Evolutionary conservation across 1,140 invertebrate species (phyloP).

Genomic region (Andricus grossulariae): DNA sequence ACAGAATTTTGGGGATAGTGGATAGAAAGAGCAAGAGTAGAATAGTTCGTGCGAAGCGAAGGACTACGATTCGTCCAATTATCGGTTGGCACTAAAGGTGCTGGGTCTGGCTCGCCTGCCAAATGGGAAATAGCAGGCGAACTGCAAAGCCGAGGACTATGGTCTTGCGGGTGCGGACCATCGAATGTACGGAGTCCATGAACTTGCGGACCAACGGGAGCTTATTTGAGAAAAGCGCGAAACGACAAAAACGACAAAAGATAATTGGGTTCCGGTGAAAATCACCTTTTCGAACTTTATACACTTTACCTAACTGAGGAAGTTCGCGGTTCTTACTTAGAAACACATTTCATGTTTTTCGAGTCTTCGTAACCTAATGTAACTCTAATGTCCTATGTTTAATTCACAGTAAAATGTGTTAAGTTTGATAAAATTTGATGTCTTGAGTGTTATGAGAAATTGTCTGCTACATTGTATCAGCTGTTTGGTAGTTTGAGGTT

Average conservation of each 20-base stretch:
- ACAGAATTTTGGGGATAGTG: constrained; percentile 2
- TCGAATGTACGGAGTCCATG: constrained; percentile 14
- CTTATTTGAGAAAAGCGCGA: constrained; percentile 31
- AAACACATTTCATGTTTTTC: not conserved
- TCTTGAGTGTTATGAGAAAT: no score
- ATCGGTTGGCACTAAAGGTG: constrained; percentile 70
- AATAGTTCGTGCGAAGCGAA: constrained; percentile 63
- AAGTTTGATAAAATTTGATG: no score
- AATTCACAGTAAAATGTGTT: no score
- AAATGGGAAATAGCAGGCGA: constrained; percentile 68
- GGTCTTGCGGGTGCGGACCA: constrained; percentile 48
- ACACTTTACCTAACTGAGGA: not conserved
- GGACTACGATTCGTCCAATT: constrained; percentile 70
- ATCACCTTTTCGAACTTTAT: not conserved
- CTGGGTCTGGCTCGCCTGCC: constrained; percentile 69
- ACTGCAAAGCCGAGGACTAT: constrained; percentile 61
- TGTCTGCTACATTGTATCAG: no score
- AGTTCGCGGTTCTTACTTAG: constrained; percentile 3
- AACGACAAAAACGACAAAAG: constrained; percentile 57
- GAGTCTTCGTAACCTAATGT: not conserved
- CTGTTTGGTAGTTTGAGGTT: no score
- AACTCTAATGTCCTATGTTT: no score
- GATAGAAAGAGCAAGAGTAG: constrained; percentile 17
- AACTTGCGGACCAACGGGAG: constrained; percentile 12
- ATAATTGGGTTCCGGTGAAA: constrained; percentile 56